These are phyloP conservation scores for Pseudomyrmex concolor DNA, from an alignment of 1,140 invertebrate genomes.

Conservation along the genomic window DNA sequence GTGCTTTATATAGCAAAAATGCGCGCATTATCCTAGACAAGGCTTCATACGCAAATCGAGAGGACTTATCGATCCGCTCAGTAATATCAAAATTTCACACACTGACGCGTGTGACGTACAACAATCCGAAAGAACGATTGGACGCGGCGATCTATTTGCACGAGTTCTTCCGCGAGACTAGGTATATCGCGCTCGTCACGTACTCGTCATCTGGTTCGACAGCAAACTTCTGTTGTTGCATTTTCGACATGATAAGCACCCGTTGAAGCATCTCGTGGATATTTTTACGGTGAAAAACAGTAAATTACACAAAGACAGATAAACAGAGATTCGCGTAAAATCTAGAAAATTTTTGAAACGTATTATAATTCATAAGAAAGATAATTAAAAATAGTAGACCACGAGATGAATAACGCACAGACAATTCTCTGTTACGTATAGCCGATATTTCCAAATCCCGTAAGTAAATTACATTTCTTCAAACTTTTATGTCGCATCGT, in stretches of 20 bases:
- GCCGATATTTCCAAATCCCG: neutral
- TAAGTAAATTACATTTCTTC: neutral
- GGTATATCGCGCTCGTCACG: conserved; percentile 33
- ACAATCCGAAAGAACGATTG: conserved; percentile 37
- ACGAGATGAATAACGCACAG: neutral
- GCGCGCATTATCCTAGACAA: neutral
- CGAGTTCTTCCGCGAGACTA: conserved; percentile 15
- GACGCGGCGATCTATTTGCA: conserved; percentile 15
- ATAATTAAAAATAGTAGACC: no score
- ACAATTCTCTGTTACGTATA: neutral
- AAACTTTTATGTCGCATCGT: neutral
- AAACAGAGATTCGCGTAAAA: neutral
- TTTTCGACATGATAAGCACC: conserved; percentile 33
- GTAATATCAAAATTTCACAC: conserved; percentile 47
- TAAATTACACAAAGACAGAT: conserved; percentile 8
- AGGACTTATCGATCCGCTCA: conserved; percentile 46
- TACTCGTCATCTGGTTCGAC: conserved; percentile 46
- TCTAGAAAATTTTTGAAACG: neutral
- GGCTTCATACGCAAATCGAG: conserved; percentile 16
- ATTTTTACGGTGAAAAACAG: conserved; percentile 28
- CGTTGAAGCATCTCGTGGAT: conserved; percentile 6
- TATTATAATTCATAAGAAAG: neutral
- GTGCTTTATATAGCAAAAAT: neutral
- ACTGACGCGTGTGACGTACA: conserved; percentile 33
- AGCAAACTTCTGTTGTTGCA: conserved; percentile 42